A percentile compares a stretch with the other conserved stretches of the same genome.
phyloP scores from a whole-genome alignment of 2,797 vertebrate genomes.

The Anabacerthia variegaticeps region DNA sequence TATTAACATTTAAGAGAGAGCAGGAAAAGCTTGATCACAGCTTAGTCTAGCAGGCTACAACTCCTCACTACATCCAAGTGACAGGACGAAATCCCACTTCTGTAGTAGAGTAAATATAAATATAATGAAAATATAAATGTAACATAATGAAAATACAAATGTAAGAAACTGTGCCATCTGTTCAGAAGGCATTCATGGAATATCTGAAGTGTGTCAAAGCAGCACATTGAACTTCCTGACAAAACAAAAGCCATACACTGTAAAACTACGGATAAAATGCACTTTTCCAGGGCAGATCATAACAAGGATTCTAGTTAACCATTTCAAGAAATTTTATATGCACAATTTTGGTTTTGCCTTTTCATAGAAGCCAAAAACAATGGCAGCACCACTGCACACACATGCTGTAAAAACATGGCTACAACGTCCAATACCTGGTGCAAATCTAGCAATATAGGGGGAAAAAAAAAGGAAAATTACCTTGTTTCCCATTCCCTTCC shows the following conservation, averaged over 20 bases:
- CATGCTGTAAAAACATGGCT: neutral
- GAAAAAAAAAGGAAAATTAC: conserved; percentile 70
- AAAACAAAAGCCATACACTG: neutral
- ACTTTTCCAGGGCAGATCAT: neutral
- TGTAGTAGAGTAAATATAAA: neutral
- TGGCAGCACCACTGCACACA: neutral
- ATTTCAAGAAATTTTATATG: neutral
- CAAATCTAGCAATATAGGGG: neutral
- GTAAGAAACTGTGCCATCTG: neutral
- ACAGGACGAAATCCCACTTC: neutral
- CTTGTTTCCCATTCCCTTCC: conserved; percentile 94
- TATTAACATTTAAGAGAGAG: neutral
- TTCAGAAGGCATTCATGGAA: neutral
- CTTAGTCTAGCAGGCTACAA: neutral
- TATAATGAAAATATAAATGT: neutral
- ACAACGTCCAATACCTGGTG: neutral
- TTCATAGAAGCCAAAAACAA: neutral
- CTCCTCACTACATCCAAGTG: fast-evolving
- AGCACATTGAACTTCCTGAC: neutral
- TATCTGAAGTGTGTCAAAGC: neutral
- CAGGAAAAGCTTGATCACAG: neutral
- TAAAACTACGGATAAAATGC: neutral
- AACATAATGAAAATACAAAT: neutral
- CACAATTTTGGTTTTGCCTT: neutral
- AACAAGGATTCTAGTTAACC: neutral